Evolutionary conservation across 2,888 invertebrate species (phyloP).

Genomic region (Plusia festucae): DNA sequence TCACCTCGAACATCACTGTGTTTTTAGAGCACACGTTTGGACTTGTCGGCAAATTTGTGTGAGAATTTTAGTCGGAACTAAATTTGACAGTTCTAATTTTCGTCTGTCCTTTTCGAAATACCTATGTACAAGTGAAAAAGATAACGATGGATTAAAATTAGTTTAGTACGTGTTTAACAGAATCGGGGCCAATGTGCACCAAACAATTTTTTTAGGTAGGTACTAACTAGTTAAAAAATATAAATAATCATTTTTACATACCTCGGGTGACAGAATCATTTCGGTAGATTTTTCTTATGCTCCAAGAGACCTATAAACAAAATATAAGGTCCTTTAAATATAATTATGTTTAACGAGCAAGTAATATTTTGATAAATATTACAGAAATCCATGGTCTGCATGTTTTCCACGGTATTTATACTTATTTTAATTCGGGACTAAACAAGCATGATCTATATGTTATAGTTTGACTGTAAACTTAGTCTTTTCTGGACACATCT

Average conservation of each 20-base stretch:
- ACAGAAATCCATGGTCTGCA: background rate
- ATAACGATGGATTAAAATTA: too few relatives aligned
- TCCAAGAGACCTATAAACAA: constrained; percentile 28
- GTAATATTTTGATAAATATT: background rate
- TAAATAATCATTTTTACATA: constrained; percentile 15
- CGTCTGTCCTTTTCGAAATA: too few relatives aligned
- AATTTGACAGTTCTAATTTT: too few relatives aligned
- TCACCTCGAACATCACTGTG: too few relatives aligned
- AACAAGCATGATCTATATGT: background rate
- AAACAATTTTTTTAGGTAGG: too few relatives aligned
- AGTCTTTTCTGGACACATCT: constrained; percentile 5
- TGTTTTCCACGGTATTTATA: constrained; percentile 21
- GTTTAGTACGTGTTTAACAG: too few relatives aligned
- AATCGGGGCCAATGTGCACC: too few relatives aligned
- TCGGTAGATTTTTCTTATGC: constrained; percentile 7
- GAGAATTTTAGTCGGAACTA: too few relatives aligned
- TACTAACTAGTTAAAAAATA: background rate
- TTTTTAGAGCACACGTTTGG: too few relatives aligned
- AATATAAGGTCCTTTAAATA: background rate
- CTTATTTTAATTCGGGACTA: background rate
- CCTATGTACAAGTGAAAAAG: too few relatives aligned
- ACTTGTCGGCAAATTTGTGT: too few relatives aligned
- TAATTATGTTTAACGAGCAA: background rate
- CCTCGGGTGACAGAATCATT: constrained; percentile 35
- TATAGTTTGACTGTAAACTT: background rate